Evolutionary conservation across 1,140 invertebrate species (phyloP), one percentile per base, ranked within the genome.

Genomic region (Drosophila ficusphila): DNA sequence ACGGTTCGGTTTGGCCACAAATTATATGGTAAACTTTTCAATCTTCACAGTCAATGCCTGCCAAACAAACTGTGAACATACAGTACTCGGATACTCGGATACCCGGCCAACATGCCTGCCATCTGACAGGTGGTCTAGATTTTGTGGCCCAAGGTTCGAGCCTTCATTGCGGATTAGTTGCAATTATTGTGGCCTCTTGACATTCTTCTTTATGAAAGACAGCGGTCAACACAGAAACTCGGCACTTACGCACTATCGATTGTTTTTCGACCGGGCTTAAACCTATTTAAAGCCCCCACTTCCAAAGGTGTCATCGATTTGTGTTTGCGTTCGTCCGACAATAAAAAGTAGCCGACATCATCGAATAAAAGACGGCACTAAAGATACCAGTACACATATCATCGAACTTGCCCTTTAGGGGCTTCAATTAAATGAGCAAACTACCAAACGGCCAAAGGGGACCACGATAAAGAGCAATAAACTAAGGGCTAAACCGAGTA

Each of bases 101-200:
- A 9, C 12, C 4, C 4, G n/a, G 29, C 29, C n/a, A 4, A n/a
- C 7, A 31, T 31, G 9, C 4, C 29, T 3, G 29, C 9, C 11
- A 31, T 68, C 57, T 51, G 60, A 48, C 62, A 70, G 61, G 62
- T 77, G 36, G 65, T 70, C 68, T 77, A 68, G 64, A 67, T 68
- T 79, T 83, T 85, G 56, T 88, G 64, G 82, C 62, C 72, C 77
- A 86, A 88, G 82, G 81, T 77, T 51, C 68, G 70, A 82, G 69
- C 82, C 82, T 86, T 88, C 78, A 68, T 51, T 44, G 36, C 53
- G 82, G 70, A 88, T 88, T 88, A 88, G 82, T 71, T 88, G 83
- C 82, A 89, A 88, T 88, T 88, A 88, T 88, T 88, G 82, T 83
- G 82, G 83, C 82, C 82, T 88, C 82, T 88, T 88, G 82, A 89